Evolutionary conservation across 2,113 vertebrate species (phyloP).

Genomic region (Gadus macrocephalus): DNA sequence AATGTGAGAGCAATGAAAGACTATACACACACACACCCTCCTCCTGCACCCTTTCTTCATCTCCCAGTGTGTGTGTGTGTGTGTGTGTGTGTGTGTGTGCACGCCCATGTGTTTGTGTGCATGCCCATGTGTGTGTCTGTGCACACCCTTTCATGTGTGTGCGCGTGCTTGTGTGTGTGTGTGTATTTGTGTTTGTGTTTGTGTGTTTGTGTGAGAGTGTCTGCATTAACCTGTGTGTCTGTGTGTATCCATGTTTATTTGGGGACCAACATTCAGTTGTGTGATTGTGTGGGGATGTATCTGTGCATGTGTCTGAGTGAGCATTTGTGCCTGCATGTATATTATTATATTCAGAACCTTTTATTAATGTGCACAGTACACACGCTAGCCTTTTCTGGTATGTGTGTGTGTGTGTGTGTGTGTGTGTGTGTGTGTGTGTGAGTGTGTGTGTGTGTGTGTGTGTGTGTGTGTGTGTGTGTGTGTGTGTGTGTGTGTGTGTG

Average conservation of each 20-base stretch:
- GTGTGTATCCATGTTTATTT: neutral
- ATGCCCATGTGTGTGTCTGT: constrained; percentile 34
- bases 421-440: no score
- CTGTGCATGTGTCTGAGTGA: neutral
- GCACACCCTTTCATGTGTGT: constrained; percentile 33
- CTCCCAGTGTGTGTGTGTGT: no score
- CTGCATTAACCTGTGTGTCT: no score
- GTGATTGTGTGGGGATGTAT: neutral
- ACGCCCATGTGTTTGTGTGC: constrained; percentile 2
- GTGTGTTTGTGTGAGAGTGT: no score
- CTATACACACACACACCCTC: neutral
- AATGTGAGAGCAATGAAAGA: neutral
- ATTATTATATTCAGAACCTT: no score
- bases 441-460: no score
- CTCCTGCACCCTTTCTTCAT: no score
- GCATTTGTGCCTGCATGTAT: constrained; percentile 44
- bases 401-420: no score
- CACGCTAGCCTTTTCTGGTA: no score
- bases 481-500: constrained; percentile 10
- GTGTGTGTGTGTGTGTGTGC: no score
- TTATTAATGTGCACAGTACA: no score
- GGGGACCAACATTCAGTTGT: neutral
- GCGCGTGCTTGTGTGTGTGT: constrained; percentile 26
- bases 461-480: constrained; percentile 42
- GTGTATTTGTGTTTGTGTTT: no score